Conservation (phyloP, 2,113 vertebrate species). For the Loxodonta africana region DNA sequence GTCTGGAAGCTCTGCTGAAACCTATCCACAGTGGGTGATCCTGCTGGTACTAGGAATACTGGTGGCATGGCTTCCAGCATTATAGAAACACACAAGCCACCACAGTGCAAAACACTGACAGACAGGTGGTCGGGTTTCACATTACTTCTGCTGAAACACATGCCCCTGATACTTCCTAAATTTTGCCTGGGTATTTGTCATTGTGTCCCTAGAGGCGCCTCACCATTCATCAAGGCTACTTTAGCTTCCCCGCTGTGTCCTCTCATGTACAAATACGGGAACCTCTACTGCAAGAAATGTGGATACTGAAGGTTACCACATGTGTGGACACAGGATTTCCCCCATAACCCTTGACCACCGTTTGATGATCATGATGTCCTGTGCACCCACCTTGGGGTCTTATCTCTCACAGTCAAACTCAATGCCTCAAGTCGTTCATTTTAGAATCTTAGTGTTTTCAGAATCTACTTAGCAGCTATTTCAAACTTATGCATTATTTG, state of each 20-base stretch:
- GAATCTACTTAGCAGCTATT: background rate
- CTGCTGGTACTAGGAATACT: too few relatives aligned
- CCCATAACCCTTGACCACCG: rapidly evolving
- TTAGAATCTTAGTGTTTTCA: background rate
- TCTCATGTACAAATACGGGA: rapidly evolving
- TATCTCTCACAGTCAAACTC: background rate
- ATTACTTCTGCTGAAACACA: background rate
- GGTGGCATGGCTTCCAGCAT: too few relatives aligned
- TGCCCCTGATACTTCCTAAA: background rate
- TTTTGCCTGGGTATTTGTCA: background rate
- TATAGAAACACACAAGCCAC: too few relatives aligned
- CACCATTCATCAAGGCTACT: background rate
- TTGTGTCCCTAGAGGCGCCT: too few relatives aligned
- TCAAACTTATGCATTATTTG: background rate
- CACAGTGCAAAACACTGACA: too few relatives aligned
- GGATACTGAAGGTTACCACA: rapidly evolving
- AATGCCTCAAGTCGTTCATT: background rate
- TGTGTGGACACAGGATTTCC: rapidly evolving
- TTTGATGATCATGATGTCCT: rapidly evolving
- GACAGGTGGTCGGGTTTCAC: too few relatives aligned
- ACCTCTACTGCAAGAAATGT: background rate
- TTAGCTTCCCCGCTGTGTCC: rapidly evolving
- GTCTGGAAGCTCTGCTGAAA: too few relatives aligned
- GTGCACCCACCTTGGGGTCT: too few relatives aligned
- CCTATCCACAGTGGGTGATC: too few relatives aligned